Conservation (phyloP, 2,888 invertebrate genomes). For the Lochmaea crataegi region DNA sequence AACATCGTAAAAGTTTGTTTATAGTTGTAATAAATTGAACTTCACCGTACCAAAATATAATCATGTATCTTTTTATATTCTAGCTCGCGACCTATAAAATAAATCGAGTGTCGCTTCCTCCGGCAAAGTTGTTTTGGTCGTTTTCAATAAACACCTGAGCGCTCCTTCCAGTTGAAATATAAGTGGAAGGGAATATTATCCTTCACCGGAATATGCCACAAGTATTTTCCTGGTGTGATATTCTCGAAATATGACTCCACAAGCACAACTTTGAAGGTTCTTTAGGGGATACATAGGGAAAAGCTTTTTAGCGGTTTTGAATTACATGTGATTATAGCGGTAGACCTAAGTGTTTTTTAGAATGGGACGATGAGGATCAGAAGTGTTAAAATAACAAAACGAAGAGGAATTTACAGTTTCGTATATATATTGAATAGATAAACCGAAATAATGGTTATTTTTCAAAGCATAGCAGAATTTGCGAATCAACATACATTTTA, state of each 20-base stretch:
- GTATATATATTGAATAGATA: too few species aligned
- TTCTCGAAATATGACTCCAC: neutral
- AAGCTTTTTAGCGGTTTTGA: constrained; percentile 2
- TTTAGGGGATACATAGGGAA: neutral
- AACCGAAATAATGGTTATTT: too few species aligned
- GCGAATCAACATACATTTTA: neutral
- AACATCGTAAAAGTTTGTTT: neutral
- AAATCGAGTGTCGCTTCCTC: neutral
- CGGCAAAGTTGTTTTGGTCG: constrained; percentile 14
- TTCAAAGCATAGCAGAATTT: too few species aligned
- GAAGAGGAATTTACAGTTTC: too few species aligned
- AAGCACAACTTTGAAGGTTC: constrained; percentile 10
- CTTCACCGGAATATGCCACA: constrained; percentile 8
- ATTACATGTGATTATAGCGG: neutral
- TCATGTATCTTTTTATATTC: neutral
- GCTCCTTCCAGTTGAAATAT: neutral
- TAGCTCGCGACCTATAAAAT: constrained; percentile 11
- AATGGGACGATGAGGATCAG: neutral
- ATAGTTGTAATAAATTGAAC: neutral
- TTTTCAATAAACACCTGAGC: constrained; percentile 18
- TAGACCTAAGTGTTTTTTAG: neutral
- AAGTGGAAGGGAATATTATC: constrained; percentile 1
- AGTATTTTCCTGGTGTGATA: constrained; percentile 10
- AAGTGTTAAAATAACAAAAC: neutral
- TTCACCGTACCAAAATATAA: neutral